Evolutionary conservation across 1,140 invertebrate species (phyloP).

Genomic region (Lasioglossum albipes): DNA sequence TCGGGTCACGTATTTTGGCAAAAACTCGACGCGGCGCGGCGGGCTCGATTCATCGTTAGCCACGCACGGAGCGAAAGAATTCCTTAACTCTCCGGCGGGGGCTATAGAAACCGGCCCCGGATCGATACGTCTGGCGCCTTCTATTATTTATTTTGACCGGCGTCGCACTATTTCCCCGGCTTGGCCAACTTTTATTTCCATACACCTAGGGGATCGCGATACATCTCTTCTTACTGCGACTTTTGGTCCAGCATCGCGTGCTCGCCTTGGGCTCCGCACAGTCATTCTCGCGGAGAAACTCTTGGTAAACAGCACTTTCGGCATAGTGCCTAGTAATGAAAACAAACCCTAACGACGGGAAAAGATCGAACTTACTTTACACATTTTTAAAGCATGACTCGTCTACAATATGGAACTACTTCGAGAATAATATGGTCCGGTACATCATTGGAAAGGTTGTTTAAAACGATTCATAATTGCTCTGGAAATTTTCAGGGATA

Average conservation of each 20-base stretch:
- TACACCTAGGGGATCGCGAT: background rate
- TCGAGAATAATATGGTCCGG: too few relatives aligned
- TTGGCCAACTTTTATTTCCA: constrained; percentile 19
- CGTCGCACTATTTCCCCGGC: background rate
- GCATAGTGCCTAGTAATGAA: too few relatives aligned
- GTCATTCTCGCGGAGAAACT: too few relatives aligned
- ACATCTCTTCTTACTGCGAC: background rate
- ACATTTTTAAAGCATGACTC: too few relatives aligned
- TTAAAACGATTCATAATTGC: too few relatives aligned
- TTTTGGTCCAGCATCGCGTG: background rate
- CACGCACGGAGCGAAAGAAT: constrained; percentile 11
- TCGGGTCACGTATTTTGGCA: background rate
- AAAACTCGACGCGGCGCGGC: background rate
- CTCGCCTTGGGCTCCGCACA: too few relatives aligned
- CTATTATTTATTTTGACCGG: constrained; percentile 37
- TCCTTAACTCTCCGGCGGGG: background rate
- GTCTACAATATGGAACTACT: too few relatives aligned
- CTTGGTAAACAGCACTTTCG: too few relatives aligned
- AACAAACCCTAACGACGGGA: too few relatives aligned
- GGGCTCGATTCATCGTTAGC: constrained; percentile 15
- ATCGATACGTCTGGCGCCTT: constrained; percentile 48
- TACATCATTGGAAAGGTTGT: too few relatives aligned
- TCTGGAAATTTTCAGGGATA: too few relatives aligned
- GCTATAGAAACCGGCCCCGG: background rate
- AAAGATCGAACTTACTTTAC: too few relatives aligned